A percentile compares a stretch with the other conserved stretches of the same genome.
phyloP scores from a whole-genome alignment of 2,113 vertebrate genomes.

The Coracopsis vasa region DNA sequence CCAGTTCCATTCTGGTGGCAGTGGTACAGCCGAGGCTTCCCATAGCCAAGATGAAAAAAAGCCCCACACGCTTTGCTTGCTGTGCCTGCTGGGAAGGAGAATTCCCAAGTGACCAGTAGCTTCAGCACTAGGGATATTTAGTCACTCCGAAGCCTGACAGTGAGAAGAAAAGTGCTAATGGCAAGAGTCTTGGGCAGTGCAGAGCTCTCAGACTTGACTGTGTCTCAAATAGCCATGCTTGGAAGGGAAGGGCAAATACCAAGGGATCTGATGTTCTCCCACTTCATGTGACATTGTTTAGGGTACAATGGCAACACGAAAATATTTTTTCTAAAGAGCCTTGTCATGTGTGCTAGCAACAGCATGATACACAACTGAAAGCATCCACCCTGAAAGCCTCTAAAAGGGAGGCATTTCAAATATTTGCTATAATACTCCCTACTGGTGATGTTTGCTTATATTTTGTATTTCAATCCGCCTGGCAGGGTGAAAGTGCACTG shows the following conservation, averaged over 20 bases:
- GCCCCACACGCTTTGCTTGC: background rate
- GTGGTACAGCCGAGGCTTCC: background rate
- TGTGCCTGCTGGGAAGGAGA: background rate
- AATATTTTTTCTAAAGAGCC: background rate
- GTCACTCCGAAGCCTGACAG: background rate
- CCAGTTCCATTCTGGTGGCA: background rate
- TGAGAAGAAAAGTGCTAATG: background rate
- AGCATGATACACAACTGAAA: background rate
- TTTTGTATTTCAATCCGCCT: background rate
- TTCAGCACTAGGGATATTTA: background rate
- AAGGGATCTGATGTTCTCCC: background rate
- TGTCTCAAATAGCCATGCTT: background rate
- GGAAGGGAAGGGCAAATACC: background rate
- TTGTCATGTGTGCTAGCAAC: background rate
- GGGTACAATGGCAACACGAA: background rate
- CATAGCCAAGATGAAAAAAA: background rate
- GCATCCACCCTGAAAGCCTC: background rate
- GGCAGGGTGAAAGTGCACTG: background rate
- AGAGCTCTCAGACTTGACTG: background rate
- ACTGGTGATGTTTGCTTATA: background rate
- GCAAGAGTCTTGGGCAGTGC: background rate
- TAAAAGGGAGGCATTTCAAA: slow-evolving; percentile 4
- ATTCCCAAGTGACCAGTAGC: background rate
- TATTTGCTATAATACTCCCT: slow-evolving; percentile 6
- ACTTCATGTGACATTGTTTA: background rate